phyloP scores from a whole-genome alignment of 2,113 vertebrate species.

The Ctenodactylus gundi region DNA sequence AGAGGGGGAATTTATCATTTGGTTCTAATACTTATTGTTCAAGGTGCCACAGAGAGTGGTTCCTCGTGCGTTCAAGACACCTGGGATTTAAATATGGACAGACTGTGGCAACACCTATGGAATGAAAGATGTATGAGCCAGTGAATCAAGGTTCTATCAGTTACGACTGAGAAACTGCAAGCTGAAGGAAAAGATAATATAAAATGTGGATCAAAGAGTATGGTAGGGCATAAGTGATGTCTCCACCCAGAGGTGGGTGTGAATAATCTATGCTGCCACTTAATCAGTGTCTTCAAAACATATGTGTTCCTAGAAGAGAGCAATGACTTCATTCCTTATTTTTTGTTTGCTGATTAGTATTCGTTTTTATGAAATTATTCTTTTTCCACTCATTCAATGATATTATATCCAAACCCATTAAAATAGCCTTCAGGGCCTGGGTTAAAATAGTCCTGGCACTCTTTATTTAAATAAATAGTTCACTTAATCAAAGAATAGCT shows the following conservation, averaged over 20 bases:
- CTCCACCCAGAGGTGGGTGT: neutral
- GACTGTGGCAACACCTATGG: neutral
- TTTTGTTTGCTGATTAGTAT: neutral
- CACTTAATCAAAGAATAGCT: constrained; percentile 74
- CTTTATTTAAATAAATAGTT: constrained; percentile 76
- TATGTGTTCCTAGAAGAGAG: neutral
- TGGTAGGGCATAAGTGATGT: neutral
- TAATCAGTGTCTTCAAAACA: neutral
- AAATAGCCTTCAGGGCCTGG: constrained; percentile 54
- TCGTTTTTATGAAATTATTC: neutral
- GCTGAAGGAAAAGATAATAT: neutral
- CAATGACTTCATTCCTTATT: neutral
- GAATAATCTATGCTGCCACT: neutral
- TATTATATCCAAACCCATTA: neutral
- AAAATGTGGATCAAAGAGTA: neutral
- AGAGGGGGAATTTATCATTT: neutral
- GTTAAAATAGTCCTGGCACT: constrained; percentile 44
- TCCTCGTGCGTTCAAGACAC: neutral
- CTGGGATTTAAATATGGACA: neutral
- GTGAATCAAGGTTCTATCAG: neutral
- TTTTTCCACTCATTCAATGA: neutral
- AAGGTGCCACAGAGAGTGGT: neutral
- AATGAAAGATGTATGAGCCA: neutral
- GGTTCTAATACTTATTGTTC: neutral
- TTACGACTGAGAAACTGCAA: neutral